A percentile compares a stretch with the other conserved stretches of the same genome.
phyloP scores from a whole-genome alignment of 2,888 invertebrate genomes.

The Nymphalis polychloros region DNA sequence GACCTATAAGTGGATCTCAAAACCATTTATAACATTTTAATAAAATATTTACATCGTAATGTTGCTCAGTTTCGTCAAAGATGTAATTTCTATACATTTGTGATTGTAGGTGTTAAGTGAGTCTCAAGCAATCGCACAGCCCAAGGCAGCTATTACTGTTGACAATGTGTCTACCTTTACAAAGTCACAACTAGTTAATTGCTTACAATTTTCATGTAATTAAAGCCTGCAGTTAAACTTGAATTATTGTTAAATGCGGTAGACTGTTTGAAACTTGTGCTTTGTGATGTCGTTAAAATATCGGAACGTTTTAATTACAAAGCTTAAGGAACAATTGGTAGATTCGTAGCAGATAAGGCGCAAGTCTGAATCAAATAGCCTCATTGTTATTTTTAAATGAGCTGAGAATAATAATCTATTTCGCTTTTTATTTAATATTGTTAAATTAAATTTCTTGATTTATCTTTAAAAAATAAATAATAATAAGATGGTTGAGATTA shows the following conservation, averaged over 20 bases:
- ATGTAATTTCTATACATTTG: background rate
- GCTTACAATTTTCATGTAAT: slow-evolving; percentile 34
- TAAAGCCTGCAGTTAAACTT: slow-evolving; percentile 32
- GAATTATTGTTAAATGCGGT: slow-evolving; percentile 8
- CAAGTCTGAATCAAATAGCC: slow-evolving; percentile 16
- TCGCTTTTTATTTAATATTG: too few species aligned
- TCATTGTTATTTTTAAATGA: slow-evolving; percentile 21
- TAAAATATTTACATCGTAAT: background rate
- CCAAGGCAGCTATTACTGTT: slow-evolving; percentile 19
- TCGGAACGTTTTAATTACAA: slow-evolving; percentile 23
- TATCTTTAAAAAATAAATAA: too few species aligned
- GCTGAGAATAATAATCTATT: background rate
- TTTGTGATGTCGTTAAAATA: background rate
- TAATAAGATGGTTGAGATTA: too few species aligned
- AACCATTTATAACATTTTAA: slow-evolving; percentile 14
- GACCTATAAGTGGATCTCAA: slow-evolving; percentile 28
- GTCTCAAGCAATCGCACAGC: background rate
- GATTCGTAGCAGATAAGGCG: slow-evolving; percentile 13
- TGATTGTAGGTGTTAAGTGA: background rate
- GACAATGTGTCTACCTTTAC: slow-evolving; percentile 15
- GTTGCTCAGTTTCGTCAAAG: background rate
- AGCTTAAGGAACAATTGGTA: slow-evolving; percentile 18
- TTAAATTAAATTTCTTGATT: too few species aligned
- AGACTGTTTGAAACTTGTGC: background rate
- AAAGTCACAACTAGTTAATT: slow-evolving; percentile 27